Conservation (phyloP, 2,888 invertebrate genomes). For the Penaeus monodon region DNA sequence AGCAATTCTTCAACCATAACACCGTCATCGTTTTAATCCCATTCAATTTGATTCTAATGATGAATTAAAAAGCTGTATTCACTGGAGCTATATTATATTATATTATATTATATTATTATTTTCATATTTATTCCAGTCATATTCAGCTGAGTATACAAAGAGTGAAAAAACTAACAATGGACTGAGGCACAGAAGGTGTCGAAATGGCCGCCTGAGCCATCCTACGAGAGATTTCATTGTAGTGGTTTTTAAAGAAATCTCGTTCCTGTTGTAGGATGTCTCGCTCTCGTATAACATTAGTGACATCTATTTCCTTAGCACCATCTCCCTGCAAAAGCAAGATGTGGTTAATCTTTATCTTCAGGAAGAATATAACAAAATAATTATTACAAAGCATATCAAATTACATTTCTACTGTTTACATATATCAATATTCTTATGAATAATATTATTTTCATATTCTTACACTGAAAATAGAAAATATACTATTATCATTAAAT, state of each 20-base stretch:
- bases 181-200: constrained; percentile 34
- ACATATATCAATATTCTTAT: neutral
- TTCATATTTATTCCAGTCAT: no score
- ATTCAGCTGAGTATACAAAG: neutral
- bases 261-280: constrained; percentile 51
- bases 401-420: no score
- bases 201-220: constrained; percentile 48
- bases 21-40: no score
- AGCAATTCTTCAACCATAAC: neutral
- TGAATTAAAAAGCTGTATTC: neutral
- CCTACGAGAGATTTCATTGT: constrained; percentile 50
- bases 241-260: constrained; percentile 53
- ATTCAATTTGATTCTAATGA: neutral
- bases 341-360: no score
- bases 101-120: no score
- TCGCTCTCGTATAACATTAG: constrained; percentile 31
- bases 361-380: neutral
- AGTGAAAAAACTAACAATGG: constrained; percentile 34
- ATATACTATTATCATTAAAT: no score
- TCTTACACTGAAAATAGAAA: neutral
- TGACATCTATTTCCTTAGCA: constrained; percentile 35
- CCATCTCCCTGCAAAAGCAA: constrained; percentile 6
- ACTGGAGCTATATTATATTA: no score
- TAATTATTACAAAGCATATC: no score
- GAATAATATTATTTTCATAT: neutral